Base-by-base conservation (phyloP, 1,140 invertebrate genomes). In the Anastrepha ludens region DNA sequence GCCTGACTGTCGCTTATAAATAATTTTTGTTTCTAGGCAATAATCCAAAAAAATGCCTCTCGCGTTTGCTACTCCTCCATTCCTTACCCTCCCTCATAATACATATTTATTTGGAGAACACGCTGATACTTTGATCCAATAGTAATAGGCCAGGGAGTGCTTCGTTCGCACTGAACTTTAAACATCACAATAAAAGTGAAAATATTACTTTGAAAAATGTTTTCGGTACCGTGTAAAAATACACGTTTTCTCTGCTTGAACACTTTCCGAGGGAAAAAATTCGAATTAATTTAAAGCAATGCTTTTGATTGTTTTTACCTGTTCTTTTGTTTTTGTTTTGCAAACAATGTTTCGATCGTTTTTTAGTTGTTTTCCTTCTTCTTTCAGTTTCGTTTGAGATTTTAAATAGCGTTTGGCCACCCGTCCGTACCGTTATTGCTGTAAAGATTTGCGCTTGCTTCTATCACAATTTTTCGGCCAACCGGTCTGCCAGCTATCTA, bases 241-340 rank as follows among this genome's bases (percentile, higher is more conserved):
- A 8, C 87, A 81, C 87, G 87, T 87, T 78, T 74, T 60, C 78
- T 67, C 65, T 78, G 67, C 87, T 87, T 87, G 67, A 87, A 87
- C 67, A 87, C 87, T 87, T 87, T 44, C 50, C 20, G 15, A 44
- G 74, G 74, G 8, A 50, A 44, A 50, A 8, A 47, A 29, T 15
- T 47, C 9, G 47, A 55, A 81, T 81, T 44, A 58, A 55, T 20
- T 81, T 55, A 81, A 55, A n/a, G 41, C 41, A n/a, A 47, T 17
- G 3, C 55, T 55, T 50, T 74, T 44, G 39, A 74, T 74, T 74
- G 50, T 55, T 55, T 67, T 67, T 81, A 0, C 1, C 58, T 41
- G 7, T 85, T 85, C 5, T 85, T n/a, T n/a, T n/a, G n/a, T 74
- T 29, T 44, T 7, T 7, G 29, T 13, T 70, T 9, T 4, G 29